phyloP scores from a whole-genome alignment of 2,888 invertebrate species.

The Sturmia bella region DNA sequence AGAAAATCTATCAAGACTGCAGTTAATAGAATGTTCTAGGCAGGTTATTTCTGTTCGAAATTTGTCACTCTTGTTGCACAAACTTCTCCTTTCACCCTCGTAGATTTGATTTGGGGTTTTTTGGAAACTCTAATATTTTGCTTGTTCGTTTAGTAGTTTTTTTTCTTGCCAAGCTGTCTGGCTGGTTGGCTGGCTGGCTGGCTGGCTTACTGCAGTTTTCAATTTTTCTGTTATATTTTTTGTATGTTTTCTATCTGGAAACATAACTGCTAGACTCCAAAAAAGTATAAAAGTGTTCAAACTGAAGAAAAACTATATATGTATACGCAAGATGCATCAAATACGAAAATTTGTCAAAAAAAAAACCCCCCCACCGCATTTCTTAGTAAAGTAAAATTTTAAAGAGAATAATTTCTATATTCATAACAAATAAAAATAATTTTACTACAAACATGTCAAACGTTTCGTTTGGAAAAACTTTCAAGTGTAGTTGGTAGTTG shows the following conservation, averaged over 20 bases:
- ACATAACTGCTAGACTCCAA: constrained; percentile 60
- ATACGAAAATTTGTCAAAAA: constrained; percentile 30
- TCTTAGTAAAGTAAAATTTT: constrained; percentile 8
- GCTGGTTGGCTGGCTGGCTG: constrained; percentile 23
- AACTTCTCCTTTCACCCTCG: not conserved
- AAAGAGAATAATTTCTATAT: not conserved
- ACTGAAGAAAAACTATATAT: constrained; percentile 23
- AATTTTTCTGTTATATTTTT: constrained; percentile 32
- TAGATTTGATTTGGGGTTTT: constrained; percentile 18
- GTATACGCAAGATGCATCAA: constrained; percentile 7
- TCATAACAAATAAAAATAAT: constrained; percentile 7
- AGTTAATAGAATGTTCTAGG: too few relatives aligned
- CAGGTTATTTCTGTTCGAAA: too few relatives aligned
- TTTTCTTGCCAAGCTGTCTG: constrained; percentile 22
- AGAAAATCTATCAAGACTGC: too few relatives aligned
- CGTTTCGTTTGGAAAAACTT: constrained; percentile 6
- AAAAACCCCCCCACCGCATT: constrained; percentile 9
- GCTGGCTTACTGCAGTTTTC: constrained; percentile 2
- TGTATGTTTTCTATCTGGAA: constrained; percentile 55
- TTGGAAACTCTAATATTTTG: constrained; percentile 23
- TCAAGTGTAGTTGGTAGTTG: not conserved
- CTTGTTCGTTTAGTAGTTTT: constrained; percentile 4
- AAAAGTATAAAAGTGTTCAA: constrained; percentile 16
- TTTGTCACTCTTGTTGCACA: too few relatives aligned
- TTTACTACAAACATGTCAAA: constrained; percentile 13